Percentiles rank a stretch among this genome's conserved stretches.
phyloP scores from a whole-genome alignment of 2,797 vertebrate species.

The Lepus townsendii region DNA sequence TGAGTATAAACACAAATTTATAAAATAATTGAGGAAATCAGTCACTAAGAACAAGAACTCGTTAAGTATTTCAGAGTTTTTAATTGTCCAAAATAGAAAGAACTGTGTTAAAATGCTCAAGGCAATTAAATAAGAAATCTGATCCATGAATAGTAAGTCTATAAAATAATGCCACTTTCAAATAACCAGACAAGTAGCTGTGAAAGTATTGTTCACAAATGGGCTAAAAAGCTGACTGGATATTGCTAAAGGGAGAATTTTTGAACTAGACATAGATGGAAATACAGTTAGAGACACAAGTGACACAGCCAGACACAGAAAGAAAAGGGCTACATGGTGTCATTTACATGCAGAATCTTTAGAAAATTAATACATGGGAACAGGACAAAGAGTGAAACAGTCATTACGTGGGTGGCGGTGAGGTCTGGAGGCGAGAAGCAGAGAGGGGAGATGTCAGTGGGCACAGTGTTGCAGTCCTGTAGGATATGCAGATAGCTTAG shows the following conservation, averaged over 20 bases:
- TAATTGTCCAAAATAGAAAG: background rate
- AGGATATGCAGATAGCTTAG: background rate
- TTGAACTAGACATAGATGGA: background rate
- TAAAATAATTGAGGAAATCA: constrained; percentile 7
- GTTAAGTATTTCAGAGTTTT: background rate
- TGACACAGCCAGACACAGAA: background rate
- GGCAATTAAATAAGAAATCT: constrained; percentile 20
- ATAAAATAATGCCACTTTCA: background rate
- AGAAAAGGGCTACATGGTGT: background rate
- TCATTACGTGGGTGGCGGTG: background rate
- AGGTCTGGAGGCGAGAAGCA: too few relatives aligned
- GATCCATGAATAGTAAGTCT: background rate
- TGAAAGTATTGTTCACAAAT: background rate
- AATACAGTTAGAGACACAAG: background rate
- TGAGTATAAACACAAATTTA: background rate
- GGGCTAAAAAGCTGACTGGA: background rate
- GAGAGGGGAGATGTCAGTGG: background rate
- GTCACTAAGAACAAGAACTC: background rate
- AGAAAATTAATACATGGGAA: background rate
- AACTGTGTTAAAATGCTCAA: background rate
- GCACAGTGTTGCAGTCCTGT: background rate
- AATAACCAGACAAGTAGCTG: constrained; percentile 14
- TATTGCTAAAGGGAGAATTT: background rate
- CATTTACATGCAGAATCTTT: background rate
- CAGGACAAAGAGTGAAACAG: background rate